These are phyloP conservation scores for Varanus komodoensis DNA, from an alignment of 2,113 vertebrate species.

Conservation along the genomic window DNA sequence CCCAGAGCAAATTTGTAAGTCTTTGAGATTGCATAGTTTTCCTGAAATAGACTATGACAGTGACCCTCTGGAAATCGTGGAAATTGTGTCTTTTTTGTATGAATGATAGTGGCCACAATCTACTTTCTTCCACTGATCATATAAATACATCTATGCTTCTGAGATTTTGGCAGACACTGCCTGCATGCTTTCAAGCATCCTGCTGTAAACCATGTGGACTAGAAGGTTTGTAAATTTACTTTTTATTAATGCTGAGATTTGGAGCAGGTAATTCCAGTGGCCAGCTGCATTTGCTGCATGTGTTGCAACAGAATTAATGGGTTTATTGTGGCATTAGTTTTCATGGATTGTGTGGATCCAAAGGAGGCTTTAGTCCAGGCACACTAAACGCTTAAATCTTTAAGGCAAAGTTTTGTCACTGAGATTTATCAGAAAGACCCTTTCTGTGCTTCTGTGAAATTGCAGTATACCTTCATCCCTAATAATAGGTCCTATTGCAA, in stretches of 20 bases:
- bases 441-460: not conserved
- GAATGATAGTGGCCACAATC: no score
- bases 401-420: not conserved
- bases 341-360: not conserved
- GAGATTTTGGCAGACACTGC: not conserved
- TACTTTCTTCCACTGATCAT: not conserved
- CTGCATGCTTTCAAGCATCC: not conserved
- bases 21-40: no score
- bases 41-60: no score
- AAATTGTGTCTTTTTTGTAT: no score
- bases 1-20: no score
- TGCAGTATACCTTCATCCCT: not conserved
- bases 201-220: not conserved
- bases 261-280: not conserved
- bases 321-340: not conserved
- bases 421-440: not conserved
- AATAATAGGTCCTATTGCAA: not conserved
- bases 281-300: not conserved
- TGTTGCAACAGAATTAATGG: not conserved
- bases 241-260: not conserved
- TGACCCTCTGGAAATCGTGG: no score
- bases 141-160: not conserved
- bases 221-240: not conserved
- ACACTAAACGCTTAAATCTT: not conserved
- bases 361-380: not conserved